Conservation (phyloP, 1,140 invertebrate genomes). For the Sarcophaga peregrina region DNA sequence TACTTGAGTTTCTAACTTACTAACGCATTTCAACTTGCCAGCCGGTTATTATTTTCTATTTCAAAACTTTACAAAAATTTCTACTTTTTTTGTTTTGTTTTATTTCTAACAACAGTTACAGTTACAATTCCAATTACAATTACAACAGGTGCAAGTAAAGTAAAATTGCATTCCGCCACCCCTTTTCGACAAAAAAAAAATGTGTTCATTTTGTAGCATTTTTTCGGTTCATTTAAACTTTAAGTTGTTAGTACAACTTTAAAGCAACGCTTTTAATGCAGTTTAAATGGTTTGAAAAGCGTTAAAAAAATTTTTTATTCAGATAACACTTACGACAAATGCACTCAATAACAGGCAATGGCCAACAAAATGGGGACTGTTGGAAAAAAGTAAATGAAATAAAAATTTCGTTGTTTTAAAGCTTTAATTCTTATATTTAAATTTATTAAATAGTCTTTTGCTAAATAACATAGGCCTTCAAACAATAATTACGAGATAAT, state of each 20-base stretch:
- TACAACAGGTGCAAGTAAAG: background rate
- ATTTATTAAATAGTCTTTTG: too few species aligned
- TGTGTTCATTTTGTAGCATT: background rate
- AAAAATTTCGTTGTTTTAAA: too few species aligned
- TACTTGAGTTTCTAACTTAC: too few species aligned
- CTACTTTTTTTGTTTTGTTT: too few species aligned
- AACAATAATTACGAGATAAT: too few species aligned
- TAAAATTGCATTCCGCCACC: background rate
- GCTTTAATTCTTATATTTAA: too few species aligned
- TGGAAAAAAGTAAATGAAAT: too few species aligned
- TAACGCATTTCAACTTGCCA: too few species aligned
- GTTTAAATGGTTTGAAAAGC: background rate
- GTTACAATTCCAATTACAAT: background rate
- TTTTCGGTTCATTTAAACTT: background rate
- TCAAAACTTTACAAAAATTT: too few species aligned
- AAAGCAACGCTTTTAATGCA: background rate
- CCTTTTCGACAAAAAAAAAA: background rate
- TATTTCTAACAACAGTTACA: too few species aligned
- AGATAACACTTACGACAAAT: slow-evolving; percentile 16
- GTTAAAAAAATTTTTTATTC: background rate
- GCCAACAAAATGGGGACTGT: background rate
- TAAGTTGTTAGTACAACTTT: slow-evolving; percentile 16
- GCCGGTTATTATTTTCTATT: too few species aligned
- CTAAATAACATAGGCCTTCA: too few species aligned
- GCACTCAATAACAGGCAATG: background rate